These are phyloP conservation scores for Mellilla xanthometata DNA, from an alignment of 2,888 invertebrate genomes.

Conservation along the genomic window DNA sequence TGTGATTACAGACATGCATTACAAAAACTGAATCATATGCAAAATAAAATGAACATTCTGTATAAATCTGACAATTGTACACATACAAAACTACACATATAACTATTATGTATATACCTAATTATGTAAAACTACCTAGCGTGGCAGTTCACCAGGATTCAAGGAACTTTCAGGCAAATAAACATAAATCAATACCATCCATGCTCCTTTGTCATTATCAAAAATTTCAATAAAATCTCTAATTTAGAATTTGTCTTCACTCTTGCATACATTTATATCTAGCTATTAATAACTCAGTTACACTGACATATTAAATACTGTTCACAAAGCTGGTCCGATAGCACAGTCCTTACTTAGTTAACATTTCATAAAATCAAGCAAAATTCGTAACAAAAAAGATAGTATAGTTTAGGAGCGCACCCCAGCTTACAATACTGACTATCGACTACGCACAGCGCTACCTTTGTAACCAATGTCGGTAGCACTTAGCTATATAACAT, in stretches of 20 bases:
- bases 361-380: slow-evolving; percentile 65
- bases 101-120: slow-evolving; percentile 15
- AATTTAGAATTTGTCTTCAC: slow-evolving; percentile 48
- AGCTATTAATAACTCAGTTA: slow-evolving; percentile 57
- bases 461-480: slow-evolving; percentile 54
- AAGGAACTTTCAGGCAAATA: slow-evolving; percentile 47
- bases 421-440: slow-evolving; percentile 34
- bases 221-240: slow-evolving; percentile 24
- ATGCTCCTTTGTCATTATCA: background rate
- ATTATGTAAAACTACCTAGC: slow-evolving; percentile 29
- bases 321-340: slow-evolving; percentile 71
- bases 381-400: slow-evolving; percentile 55
- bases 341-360: slow-evolving; percentile 39
- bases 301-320: slow-evolving; percentile 57
- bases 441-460: slow-evolving; percentile 42
- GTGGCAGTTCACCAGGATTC: slow-evolving; percentile 34
- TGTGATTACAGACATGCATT: slow-evolving; percentile 36
- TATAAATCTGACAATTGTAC: slow-evolving; percentile 18
- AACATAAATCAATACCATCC: slow-evolving; percentile 30
- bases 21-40: slow-evolving; percentile 20
- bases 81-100: slow-evolving; percentile 25
- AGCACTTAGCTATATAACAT: slow-evolving; percentile 38
- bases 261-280: slow-evolving; percentile 45
- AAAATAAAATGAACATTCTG: slow-evolving; percentile 14
- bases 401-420: slow-evolving; percentile 26